These are phyloP conservation scores for Copidosoma floridanum DNA, from an alignment of 1,140 invertebrate species.

Conservation along the genomic window DNA sequence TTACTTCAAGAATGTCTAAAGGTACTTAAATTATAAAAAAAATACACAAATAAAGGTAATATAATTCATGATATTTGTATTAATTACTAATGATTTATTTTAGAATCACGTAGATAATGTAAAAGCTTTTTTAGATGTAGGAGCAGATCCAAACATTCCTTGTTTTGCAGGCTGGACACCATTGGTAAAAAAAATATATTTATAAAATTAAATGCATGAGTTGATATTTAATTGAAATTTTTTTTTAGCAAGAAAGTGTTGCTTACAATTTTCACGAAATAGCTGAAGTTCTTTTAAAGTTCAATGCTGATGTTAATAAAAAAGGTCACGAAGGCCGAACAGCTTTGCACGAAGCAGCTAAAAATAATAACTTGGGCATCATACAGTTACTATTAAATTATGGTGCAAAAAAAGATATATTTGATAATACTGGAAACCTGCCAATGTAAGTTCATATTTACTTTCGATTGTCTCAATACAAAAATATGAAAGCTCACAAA, in stretches of 20 bases:
- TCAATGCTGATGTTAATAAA: conserved; percentile 66
- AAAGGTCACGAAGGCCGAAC: conserved; percentile 65
- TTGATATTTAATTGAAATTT: too few species aligned
- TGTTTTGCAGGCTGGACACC: conserved; percentile 78
- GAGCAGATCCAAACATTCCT: conserved; percentile 69
- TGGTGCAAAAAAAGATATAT: conserved; percentile 60
- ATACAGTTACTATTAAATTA: conserved; percentile 61
- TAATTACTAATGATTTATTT: conserved; percentile 22
- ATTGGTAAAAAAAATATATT: conserved; percentile 52
- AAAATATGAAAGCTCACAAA: too few species aligned
- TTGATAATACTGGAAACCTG: conserved; percentile 59
- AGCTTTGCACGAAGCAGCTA: conserved; percentile 70
- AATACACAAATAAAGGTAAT: too few species aligned
- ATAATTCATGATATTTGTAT: not conserved
- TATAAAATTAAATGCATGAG: too few species aligned
- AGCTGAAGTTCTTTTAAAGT: conserved; percentile 61
- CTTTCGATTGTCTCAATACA: too few species aligned
- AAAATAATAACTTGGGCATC: conserved; percentile 50
- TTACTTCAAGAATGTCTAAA: conserved; percentile 59
- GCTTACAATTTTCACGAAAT: conserved; percentile 62
- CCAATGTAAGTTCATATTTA: conserved; percentile 59
- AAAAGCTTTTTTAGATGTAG: conserved; percentile 58
- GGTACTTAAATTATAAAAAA: conserved; percentile 29
- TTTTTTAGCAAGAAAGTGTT: conserved; percentile 66
- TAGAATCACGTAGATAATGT: conserved; percentile 59